Evolutionary conservation across 2,888 invertebrate species (phyloP).

Genomic region (Megamerina dolium): DNA sequence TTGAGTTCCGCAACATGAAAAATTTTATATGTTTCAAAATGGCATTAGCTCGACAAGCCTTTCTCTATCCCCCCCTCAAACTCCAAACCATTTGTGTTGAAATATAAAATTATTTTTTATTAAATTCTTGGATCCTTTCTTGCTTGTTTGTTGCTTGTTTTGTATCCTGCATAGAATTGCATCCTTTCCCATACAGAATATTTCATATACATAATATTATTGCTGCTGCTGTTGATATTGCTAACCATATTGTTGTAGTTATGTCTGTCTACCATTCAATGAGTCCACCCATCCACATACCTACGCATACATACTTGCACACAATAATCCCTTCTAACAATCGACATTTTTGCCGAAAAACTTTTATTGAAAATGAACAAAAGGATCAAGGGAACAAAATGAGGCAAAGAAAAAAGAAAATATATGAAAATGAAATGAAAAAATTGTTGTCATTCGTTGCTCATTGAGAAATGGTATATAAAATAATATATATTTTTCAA

Average conservation of each 20-base stretch:
- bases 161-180: too few species aligned
- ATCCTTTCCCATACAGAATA: too few species aligned
- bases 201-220: too few species aligned
- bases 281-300: not conserved
- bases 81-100: too few species aligned
- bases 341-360: constrained; percentile 16
- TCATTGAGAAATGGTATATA: not conserved
- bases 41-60: too few species aligned
- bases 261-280: not conserved
- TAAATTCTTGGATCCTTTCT: too few species aligned
- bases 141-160: too few species aligned
- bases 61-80: too few species aligned
- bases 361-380: constrained; percentile 18
- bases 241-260: not conserved
- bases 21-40: too few species aligned
- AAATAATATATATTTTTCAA: too few species aligned
- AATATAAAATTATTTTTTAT: too few species aligned
- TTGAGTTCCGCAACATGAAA: too few species aligned
- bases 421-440: not conserved
- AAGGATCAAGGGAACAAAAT: not conserved
- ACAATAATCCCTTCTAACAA: constrained; percentile 5
- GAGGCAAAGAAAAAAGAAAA: not conserved
- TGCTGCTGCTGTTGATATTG: constrained; percentile 1
- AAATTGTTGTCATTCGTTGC: not conserved
- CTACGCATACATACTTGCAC: not conserved